phyloP scores from a whole-genome alignment of 2,113 vertebrate species.

The Barbus barbus region DNA sequence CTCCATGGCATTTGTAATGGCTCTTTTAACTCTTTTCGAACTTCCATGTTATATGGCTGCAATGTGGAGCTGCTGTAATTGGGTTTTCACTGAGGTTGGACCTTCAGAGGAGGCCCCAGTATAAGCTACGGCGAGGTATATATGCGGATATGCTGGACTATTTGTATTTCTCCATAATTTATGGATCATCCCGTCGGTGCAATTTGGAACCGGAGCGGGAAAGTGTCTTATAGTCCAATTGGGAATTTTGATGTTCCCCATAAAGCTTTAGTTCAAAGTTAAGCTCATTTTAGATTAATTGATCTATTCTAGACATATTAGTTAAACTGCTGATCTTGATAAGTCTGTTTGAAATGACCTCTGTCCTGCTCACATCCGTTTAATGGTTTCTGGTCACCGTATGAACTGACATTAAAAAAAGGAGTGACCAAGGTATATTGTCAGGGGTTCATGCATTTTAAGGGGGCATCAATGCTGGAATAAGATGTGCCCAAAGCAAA shows the following conservation, averaged over 20 bases:
- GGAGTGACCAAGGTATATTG: background rate
- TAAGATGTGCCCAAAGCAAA: too few relatives aligned
- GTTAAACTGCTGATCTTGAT: constrained; percentile 43
- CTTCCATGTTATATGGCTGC: constrained; percentile 58
- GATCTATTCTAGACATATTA: constrained; percentile 43
- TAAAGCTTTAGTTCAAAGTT: constrained; percentile 39
- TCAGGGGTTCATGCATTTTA: too few relatives aligned
- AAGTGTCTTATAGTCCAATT: constrained; percentile 39
- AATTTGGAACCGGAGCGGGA: constrained; percentile 31
- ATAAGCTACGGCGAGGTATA: background rate
- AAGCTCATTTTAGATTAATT: constrained; percentile 42
- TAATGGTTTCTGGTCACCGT: constrained; percentile 20
- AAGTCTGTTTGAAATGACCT: constrained; percentile 42
- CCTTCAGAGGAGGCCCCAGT: background rate
- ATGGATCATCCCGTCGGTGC: constrained; percentile 32
- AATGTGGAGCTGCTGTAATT: background rate
- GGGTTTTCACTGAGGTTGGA: constrained; percentile 10
- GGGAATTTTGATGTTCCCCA: constrained; percentile 41
- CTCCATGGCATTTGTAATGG: constrained; percentile 76
- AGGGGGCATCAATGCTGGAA: too few relatives aligned
- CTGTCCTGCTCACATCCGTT: constrained; percentile 12
- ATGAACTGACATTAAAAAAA: constrained; percentile 9
- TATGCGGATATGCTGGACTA: background rate
- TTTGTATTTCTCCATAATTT: constrained; percentile 44
- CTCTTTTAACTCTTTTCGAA: constrained; percentile 71